Evolutionary conservation across 2,113 vertebrate genomes (phyloP), one percentile per base, ranked within the genome.

Genomic region (Himantopus leucocephalus): DNA sequence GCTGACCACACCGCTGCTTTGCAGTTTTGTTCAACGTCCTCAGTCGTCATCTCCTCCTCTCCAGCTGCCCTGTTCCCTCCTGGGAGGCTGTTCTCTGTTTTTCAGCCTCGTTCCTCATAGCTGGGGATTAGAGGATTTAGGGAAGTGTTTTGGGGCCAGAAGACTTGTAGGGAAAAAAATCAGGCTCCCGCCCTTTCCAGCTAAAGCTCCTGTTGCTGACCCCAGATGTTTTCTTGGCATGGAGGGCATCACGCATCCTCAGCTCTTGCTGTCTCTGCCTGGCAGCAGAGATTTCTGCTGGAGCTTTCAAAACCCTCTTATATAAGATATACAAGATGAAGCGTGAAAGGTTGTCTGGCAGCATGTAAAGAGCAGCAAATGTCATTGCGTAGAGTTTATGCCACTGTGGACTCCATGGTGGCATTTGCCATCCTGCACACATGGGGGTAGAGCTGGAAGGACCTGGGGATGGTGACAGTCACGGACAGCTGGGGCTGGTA

Each of bases 321-420:
- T 59, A 39, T 53, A 72, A 60, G 60, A 74, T 62, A 24, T n/a
- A 37, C 23, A 82, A 73, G 77, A 47, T 20, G 60, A 50, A 76
- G 74, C 34, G 5, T 34, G 91, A 79, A 64, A 64, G 48, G 66
- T 67, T 82, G 53, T 76, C 85, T 96, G 95, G 94, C 81, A 88
- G 88, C 29, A 15, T 19, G 37, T 56, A 56, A 93, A 93, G 92
- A 92, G 84, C 85, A 90, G 81, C 37, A 91, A 93, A 95, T 90
- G 81, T 93, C 87, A 74, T 13, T 8, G 15, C 77, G 12, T 17
- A 14, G 87, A 89, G 80, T 8, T 66, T 6, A 8, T 55, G 73
- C n/a, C 58, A 6, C 37, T 18, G 70, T 19, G 86, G 78, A 23
- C 78, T 63, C 26, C 1, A 6, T 24, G 77, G 60, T 93, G 90